Evolutionary conservation across 1,140 invertebrate genomes (phyloP), one percentile per base, ranked within the genome.

Genomic region (Achroia grisella): DNA sequence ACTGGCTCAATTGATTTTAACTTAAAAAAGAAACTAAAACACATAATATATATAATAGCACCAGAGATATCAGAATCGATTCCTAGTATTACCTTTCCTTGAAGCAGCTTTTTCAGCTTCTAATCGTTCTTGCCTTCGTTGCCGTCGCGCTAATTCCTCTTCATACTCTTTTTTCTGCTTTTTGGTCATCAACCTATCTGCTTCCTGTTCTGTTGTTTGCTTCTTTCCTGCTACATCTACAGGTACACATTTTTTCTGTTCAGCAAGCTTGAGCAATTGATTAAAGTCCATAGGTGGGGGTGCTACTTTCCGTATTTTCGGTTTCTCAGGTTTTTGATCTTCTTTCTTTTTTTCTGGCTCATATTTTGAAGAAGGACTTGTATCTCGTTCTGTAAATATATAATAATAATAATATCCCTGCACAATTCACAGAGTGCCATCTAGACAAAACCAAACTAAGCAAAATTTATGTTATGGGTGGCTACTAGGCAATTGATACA

Each of bases 211-310:
- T 12, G 52, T n/a, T 0, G 75, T 49, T 70, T 90, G 91, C 53
- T 91, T 90, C 34, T 88, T 86, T 61, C 91, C 89, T 29, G 87
- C 71, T 9, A 90, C 70, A 39, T 75, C 75, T 27, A 95, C 79
- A 0, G 94, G 93, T 74, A 95, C 93, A 73, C 90, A 88, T 56
- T 95, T 93, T 69, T 96, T 96, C 68, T 94, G 89, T 54, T 93
- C 92, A 5, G 94, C 95, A 10, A 97, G 73, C 74, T 94, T 93
- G 0, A 96, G 63, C 11, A 96, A 62, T 34, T 92, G 88, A 53
- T 88, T 78, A 62, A 94, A 95, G 75, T 93, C 90, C 70, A 94
- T 88, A 10, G 91, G 90, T 1, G 93, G 93, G 23, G 93, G 92
- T 4, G 87, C 72, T 15, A 87, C 67, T 2, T 87, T 71, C 0